These are phyloP conservation scores for Pantherophis vulpinus DNA, from an alignment of 2,797 vertebrate genomes.

Conservation along the genomic window DNA sequence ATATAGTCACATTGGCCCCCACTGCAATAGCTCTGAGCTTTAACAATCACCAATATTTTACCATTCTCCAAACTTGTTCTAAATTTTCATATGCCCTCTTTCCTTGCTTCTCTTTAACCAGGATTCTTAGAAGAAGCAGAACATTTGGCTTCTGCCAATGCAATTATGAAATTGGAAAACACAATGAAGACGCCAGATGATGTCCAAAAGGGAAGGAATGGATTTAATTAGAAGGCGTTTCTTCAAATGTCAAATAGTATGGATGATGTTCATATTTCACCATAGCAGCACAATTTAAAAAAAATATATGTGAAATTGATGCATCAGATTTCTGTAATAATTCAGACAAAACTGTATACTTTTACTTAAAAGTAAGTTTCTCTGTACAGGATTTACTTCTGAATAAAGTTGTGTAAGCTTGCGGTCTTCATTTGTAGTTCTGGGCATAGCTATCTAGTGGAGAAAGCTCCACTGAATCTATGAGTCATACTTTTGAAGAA, in stretches of 20 bases:
- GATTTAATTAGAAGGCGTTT: not conserved
- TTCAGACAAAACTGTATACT: not conserved
- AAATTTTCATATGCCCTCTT: not conserved
- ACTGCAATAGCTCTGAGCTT: not conserved
- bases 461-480: not conserved
- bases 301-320: not conserved
- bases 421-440: not conserved
- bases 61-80: not conserved
- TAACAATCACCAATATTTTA: not conserved
- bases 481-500: not conserved
- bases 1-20: not conserved
- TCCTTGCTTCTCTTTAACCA: not conserved
- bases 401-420: not conserved
- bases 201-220: not conserved
- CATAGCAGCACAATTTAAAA: not conserved
- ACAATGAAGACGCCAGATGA: slow-evolving; percentile 5
- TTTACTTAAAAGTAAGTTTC: not conserved
- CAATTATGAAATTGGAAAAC: not conserved
- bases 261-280: not conserved
- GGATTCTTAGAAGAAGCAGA: not conserved
- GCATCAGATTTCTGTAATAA: not conserved
- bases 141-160: not conserved
- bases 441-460: not conserved
- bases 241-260: not conserved
- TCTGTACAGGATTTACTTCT: not conserved